These are phyloP conservation scores for Limanda limanda DNA, from an alignment of 2,113 vertebrate genomes.

Conservation along the genomic window DNA sequence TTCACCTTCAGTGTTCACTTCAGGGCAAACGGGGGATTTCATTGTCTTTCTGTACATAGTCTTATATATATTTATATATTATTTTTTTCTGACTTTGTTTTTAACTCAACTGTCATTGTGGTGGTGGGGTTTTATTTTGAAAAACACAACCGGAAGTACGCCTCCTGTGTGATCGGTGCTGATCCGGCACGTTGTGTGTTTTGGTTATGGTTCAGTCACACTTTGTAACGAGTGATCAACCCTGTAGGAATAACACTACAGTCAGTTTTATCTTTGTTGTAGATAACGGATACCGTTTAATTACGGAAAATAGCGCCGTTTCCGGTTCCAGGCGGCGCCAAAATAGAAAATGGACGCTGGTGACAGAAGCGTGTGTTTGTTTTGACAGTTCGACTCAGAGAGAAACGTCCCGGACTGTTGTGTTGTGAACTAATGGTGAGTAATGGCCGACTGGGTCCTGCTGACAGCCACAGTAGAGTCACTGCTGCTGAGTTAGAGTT, in stretches of 20 bases:
- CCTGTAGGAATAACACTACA: neutral
- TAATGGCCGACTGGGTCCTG: neutral
- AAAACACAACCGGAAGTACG: neutral
- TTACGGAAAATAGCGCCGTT: neutral
- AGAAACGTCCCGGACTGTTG: neutral
- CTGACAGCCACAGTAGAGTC: too few species aligned
- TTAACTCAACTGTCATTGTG: too few species aligned
- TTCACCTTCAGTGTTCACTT: too few species aligned
- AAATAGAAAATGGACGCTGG: constrained; percentile 28
- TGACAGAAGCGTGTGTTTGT: neutral
- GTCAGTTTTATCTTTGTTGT: too few species aligned
- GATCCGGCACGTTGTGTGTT: too few species aligned
- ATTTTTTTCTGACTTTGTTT: neutral
- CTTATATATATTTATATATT: neutral
- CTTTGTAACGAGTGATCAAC: neutral
- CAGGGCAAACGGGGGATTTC: too few species aligned
- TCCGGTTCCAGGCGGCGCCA: constrained; percentile 45
- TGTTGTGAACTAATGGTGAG: neutral
- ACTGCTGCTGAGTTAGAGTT: too few species aligned
- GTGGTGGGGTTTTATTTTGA: neutral
- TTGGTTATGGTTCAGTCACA: neutral
- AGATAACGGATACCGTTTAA: neutral
- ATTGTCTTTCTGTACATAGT: neutral
- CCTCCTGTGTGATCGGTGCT: neutral
- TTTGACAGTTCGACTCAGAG: neutral